Conservation (phyloP, 2,113 vertebrate species). For the Corythornis cristatus region DNA sequence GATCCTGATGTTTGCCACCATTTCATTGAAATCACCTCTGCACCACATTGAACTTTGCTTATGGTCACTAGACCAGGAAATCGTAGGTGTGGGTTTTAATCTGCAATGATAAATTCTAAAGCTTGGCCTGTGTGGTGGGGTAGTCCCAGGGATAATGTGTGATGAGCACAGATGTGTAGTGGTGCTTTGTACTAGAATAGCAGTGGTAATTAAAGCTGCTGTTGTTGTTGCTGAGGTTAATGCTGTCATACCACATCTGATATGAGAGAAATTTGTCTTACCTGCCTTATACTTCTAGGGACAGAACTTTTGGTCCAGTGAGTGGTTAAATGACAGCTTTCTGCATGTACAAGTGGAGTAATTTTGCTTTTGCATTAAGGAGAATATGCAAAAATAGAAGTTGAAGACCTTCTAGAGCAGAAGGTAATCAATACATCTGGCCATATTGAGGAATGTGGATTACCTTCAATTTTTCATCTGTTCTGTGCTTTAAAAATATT, state of each 20-base stretch:
- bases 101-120: background rate
- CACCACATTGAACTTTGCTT: background rate
- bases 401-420: background rate
- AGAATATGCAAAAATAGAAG: background rate
- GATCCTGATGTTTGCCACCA: background rate
- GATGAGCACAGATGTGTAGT: background rate
- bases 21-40: background rate
- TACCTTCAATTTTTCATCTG: background rate
- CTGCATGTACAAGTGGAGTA: background rate
- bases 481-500: background rate
- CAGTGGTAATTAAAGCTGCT: background rate
- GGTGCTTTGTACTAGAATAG: background rate
- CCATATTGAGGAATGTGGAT: background rate
- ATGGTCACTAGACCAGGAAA: background rate
- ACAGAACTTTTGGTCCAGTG: background rate
- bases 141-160: background rate
- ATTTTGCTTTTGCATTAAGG: background rate
- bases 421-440: background rate
- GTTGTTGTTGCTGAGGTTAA: background rate
- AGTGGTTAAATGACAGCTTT: background rate
- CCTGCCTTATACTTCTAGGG: background rate
- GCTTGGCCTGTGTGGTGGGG: background rate
- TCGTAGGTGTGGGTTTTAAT: background rate
- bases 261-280: background rate
- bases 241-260: background rate